phyloP scores from a whole-genome alignment of 2,888 invertebrate genomes.

The Aphodius sticticus region DNA sequence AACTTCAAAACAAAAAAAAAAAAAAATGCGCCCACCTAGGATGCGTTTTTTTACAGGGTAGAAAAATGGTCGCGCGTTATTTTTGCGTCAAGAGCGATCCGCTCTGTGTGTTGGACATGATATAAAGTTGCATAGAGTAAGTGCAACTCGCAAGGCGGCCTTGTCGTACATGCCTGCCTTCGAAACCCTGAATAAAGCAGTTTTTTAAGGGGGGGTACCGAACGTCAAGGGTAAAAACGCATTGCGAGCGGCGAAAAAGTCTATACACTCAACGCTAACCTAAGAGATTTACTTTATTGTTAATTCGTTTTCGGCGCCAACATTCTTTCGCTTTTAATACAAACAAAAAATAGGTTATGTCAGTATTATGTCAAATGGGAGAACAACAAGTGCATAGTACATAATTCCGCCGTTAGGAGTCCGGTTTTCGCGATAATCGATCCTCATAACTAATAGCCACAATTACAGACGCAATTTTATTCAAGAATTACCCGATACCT shows the following conservation, averaged over 20 bases:
- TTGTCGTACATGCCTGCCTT: constrained; percentile 48
- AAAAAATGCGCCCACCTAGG: constrained; percentile 13
- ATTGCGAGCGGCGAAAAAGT: constrained; percentile 28
- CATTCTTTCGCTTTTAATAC: too few relatives aligned
- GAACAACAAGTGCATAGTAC: background rate
- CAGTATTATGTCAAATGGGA: background rate
- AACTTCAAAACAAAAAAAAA: background rate
- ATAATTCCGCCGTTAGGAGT: background rate
- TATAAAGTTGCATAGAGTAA: constrained; percentile 29
- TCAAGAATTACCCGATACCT: background rate
- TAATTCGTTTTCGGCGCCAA: too few relatives aligned
- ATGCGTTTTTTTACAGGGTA: constrained; percentile 9
- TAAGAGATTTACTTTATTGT: too few relatives aligned
- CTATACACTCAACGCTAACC: background rate
- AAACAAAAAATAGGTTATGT: too few relatives aligned
- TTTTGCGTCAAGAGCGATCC: constrained; percentile 19
- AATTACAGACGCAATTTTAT: constrained; percentile 7
- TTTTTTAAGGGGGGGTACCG: constrained; percentile 56
- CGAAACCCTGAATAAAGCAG: constrained; percentile 57
- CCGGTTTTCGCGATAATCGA: background rate
- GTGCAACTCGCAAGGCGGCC: constrained; percentile 47
- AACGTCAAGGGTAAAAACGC: constrained; percentile 54
- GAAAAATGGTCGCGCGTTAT: constrained; percentile 14
- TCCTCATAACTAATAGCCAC: background rate
- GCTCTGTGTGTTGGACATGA: constrained; percentile 28